Evolutionary conservation across 2,797 vertebrate species (phyloP), one percentile per base, ranked within the genome.

Genomic region (Characodon lateralis): DNA sequence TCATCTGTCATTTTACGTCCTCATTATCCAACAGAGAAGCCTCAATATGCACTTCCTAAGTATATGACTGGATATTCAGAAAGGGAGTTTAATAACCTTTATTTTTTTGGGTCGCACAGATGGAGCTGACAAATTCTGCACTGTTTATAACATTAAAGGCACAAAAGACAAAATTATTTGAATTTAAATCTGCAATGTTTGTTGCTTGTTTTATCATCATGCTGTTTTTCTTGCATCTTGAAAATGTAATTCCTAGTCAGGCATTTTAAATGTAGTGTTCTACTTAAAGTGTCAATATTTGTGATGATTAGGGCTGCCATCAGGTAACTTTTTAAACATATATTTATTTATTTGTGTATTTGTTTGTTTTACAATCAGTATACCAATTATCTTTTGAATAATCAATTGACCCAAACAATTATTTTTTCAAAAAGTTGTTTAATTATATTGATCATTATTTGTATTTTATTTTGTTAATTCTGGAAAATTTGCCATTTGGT

Each of bases 1-100:
- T 92, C 91, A 88, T 78, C 89, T 92, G 86, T 91, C 89, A 88
- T 83, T 88, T 83, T 65, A 63, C 65, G 63, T 75, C 18, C 77
- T 83, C 65, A 78, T 63, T 78, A 56, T 22, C 56, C 28, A 43
- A 22, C 55, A 55, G 28, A 66, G 43, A 43, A 77, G 71, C 74
- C 50, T 16, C 71, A 65, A 56, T 82, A 71, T 75, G 66, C 39
- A 12, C 5, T 2, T 69, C 65, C 69, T 71, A 72, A 59, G 68
- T 26, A 39, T 69, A 31, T 53, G 56, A 51, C 39, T 13, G 66
- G 28, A 71, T 71, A 66, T 6, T 13, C 50, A 39, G 26, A 58
- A 72, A 72, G 59, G 66, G 72, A 68, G 10, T 68, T 69, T 28
- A 61, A 76, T 69, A 5, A 18, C 22, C 71, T 14, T 18, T 70